Conservation (phyloP, 2,797 vertebrate genomes). For the Pagetopsis macropterus region DNA sequence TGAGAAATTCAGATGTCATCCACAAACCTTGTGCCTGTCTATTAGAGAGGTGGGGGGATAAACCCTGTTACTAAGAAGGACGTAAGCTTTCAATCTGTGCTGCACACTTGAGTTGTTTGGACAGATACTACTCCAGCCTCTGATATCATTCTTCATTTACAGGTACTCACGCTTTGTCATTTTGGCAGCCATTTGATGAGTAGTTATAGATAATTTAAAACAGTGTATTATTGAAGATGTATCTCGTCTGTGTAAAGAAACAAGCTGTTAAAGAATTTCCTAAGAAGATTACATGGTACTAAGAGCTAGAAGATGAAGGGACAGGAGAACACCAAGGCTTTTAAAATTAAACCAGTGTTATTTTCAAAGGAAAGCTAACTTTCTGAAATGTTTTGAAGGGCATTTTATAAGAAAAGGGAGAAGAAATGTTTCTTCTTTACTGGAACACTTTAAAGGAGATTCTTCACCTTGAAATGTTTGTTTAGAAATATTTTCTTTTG, state of each 20-base stretch:
- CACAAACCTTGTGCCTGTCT: slow-evolving; percentile 41
- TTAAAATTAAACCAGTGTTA: neutral
- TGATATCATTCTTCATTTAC: slow-evolving; percentile 14
- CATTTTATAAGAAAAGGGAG: neutral
- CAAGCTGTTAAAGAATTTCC: slow-evolving; percentile 33
- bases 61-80: slow-evolving; percentile 33
- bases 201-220: neutral
- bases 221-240: neutral
- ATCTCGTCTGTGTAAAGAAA: slow-evolving; percentile 17
- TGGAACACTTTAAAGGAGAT: neutral
- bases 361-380: slow-evolving; percentile 1
- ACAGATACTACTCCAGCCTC: slow-evolving; percentile 9
- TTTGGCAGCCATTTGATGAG: neutral
- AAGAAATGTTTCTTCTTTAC: too few species aligned
- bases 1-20: neutral
- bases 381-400: neutral
- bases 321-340: slow-evolving; percentile 1
- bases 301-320: slow-evolving; percentile 9
- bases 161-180: slow-evolving; percentile 41
- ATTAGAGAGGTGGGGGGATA: slow-evolving; percentile 35
- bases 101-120: neutral
- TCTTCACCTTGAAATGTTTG: neutral
- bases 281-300: slow-evolving; percentile 61
- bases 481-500: neutral
- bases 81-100: slow-evolving; percentile 55